Evolutionary conservation across 1,140 invertebrate genomes (phyloP).

Genomic region (Drosophila azteca): DNA sequence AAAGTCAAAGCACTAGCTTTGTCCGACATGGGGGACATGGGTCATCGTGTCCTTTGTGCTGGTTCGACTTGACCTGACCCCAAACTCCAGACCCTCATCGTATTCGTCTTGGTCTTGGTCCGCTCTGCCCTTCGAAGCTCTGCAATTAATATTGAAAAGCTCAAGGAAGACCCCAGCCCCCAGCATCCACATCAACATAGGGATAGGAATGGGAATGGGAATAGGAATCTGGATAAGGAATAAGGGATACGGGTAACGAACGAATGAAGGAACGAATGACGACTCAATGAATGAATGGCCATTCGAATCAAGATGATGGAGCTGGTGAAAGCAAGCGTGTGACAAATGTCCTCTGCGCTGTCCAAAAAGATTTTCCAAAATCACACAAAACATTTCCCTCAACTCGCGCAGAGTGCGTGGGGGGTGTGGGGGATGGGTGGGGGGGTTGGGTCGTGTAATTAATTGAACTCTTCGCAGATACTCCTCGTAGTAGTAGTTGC

Average conservation of each 20-base stretch:
- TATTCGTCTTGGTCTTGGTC: slow-evolving; percentile 38
- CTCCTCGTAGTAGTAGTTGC: background rate
- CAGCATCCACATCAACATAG: slow-evolving; percentile 34
- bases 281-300: slow-evolving; percentile 42
- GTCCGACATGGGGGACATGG: slow-evolving; percentile 44
- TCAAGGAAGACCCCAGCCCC: slow-evolving; percentile 24
- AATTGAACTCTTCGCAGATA: slow-evolving; percentile 52
- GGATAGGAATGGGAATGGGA: too few species aligned
- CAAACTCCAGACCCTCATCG: slow-evolving; percentile 37
- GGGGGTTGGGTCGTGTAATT: slow-evolving; percentile 49
- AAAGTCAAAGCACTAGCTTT: slow-evolving; percentile 56
- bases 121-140: slow-evolving; percentile 25
- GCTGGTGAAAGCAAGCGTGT: slow-evolving; percentile 76
- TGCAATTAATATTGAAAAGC: slow-evolving; percentile 79
- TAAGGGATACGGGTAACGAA: slow-evolving; percentile 34
- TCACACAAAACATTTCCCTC: slow-evolving; percentile 54
- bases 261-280: slow-evolving; percentile 38
- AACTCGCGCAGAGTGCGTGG: too few species aligned
- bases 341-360: slow-evolving; percentile 66
- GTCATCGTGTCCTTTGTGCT: slow-evolving; percentile 66
- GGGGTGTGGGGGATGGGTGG: too few species aligned
- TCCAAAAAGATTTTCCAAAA: slow-evolving; percentile 69
- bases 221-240: slow-evolving; percentile 16
- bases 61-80: slow-evolving; percentile 49
- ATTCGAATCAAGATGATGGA: slow-evolving; percentile 64